Base-by-base conservation (phyloP, 2,113 vertebrate genomes). In the Corynorhinus townsendii region DNA sequence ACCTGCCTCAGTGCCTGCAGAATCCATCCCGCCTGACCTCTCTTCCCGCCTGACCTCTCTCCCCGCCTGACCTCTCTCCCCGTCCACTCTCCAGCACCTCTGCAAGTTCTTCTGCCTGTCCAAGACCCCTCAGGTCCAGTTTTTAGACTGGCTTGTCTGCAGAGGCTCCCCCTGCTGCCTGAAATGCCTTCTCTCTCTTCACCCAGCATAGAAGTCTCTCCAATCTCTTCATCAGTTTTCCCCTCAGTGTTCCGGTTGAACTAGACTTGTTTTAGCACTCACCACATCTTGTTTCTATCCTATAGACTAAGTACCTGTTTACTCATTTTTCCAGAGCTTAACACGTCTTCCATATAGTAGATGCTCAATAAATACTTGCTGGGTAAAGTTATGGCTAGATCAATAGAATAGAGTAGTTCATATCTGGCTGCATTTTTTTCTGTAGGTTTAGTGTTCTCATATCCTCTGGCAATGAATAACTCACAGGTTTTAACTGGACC, bases 401-500 rank as follows among this genome's bases (percentile, higher is more conserved):
- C 45, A 15, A 72, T n/a, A 15, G 62, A 84, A 43, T 28, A 81
- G 75, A 79, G 47, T 35, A 24, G 28, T 38, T 64, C 38, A 43
- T 56, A 43, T 62, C 54, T 82, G 35, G 35, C 26, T 66, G 30
- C 49, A 35, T 69, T 52, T 62, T 62, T 59, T 69, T 69, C 40
- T 73, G 16, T 9, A 43, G 7, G 20, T 22, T 56, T 76, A 19
- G 33, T 11, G 94, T 22, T 85, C 81, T 92, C 19, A 88, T 59
- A 54, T 77, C 72, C 91, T 69, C 89, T 96, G 96, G 59, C 56
- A 69, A 3, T 45, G 28, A 76, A 86, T 72, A 4, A 17, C 76
- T 6, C 72, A 4, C 4, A 4, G 24, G 20, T 0, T 26, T 19
- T 81, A 90, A 35, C 85, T 82, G 47, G 45, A 64, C n/a, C 69